Evolutionary conservation across 2,113 vertebrate genomes (phyloP), one percentile per base, ranked within the genome.

Genomic region (Archocentrus centrarchus): DNA sequence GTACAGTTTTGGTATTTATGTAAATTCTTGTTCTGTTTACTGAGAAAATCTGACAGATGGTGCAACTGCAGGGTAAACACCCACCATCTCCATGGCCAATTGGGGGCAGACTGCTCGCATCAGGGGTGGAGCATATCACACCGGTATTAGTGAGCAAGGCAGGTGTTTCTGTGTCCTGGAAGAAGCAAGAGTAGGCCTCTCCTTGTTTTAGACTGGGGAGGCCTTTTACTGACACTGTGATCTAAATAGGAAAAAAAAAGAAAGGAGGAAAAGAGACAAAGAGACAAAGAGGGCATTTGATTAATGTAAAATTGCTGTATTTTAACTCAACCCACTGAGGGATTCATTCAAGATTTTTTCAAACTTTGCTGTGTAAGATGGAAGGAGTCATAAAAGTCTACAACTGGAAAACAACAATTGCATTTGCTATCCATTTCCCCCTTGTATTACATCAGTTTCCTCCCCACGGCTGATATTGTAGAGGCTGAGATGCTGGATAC

Each of bases 391-490:
- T 44, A 9, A 14, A 10, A 50, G 22, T 55, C 17, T 3, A 82
- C n/a, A 24, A 59, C 15, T 76, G 20, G 3, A 50, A 78, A 7
- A 53, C 13, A 58, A 22, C 35, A 37, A 13, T 80, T 59, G 6
- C 4, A 32, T 73, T 27, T 73, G 41, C 32, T 59, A 20, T 50
- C 70, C 77, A 17, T 41, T 15, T 7, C 20, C 39, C 13, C 20
- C 7, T 37, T 30, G 39, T 4, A 80, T 91, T 94, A 99, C 98
- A 87, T 97, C 96, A 90, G 94, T 97, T 94, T 95, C 96, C 91
- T 97, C 97, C 83, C 97, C 97, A 17, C 96, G 96, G 96, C 98
- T 99, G 95, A 98, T 96, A 88, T 97, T 99, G 90, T 97, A 95
- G 53, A 97, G 97, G 92, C 91, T 97, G 77, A 98, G 68, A 2